phyloP scores from a whole-genome alignment of 2,113 vertebrate genomes.

The Corythornis madagascariensis region DNA sequence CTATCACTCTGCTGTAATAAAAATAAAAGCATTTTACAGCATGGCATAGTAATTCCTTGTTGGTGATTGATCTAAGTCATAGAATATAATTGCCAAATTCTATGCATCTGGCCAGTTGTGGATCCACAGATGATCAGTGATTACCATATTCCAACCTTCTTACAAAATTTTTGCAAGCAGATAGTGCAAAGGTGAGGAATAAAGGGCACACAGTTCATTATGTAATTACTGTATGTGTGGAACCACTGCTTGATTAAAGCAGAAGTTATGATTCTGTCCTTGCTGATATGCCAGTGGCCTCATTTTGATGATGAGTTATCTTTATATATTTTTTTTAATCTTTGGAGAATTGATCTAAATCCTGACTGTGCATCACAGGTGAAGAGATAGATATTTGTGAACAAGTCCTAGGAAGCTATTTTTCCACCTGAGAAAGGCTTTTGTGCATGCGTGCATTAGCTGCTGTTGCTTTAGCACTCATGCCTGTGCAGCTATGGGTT shows the following conservation, averaged over 20 bases:
- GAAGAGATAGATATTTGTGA: not conserved
- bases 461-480: not conserved
- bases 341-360: not conserved
- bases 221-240: not conserved
- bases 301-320: not conserved
- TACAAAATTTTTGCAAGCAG: not conserved
- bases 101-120: not conserved
- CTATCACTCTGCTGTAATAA: not conserved
- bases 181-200: conserved; percentile 7
- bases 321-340: not conserved
- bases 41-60: not conserved
- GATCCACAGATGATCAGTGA: not conserved
- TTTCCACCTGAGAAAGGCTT: not conserved
- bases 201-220: not conserved
- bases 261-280: not conserved
- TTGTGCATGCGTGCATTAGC: not conserved
- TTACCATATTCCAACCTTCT: fast-evolving
- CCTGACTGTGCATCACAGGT: not conserved
- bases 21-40: not conserved
- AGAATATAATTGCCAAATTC: not conserved
- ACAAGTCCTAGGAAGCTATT: not conserved
- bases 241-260: not conserved
- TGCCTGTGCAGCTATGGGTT: not conserved
- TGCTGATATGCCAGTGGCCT: not conserved
- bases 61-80: not conserved